Conservation (phyloP, 2,797 vertebrate species). For the Otolemur crassicaudatus region DNA sequence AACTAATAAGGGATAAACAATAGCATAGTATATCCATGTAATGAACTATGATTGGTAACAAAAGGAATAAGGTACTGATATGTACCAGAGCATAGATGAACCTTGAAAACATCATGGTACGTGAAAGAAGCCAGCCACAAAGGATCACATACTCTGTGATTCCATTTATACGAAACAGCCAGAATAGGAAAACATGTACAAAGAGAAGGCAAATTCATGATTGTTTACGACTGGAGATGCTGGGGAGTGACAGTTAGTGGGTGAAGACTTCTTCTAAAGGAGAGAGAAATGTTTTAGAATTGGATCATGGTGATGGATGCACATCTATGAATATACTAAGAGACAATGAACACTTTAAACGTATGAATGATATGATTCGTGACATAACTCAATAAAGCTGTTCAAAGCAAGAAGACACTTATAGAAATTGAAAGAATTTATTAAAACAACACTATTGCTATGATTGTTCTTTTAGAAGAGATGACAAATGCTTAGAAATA, state of each 20-base stretch:
- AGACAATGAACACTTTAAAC: background rate
- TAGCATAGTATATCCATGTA: background rate
- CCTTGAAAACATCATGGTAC: background rate
- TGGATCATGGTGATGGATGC: background rate
- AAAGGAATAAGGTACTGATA: background rate
- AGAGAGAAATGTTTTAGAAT: background rate
- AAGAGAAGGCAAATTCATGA: background rate
- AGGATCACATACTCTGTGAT: background rate
- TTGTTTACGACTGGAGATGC: background rate
- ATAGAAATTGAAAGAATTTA: background rate
- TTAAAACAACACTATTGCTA: background rate
- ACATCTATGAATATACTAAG: background rate
- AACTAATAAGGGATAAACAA: background rate
- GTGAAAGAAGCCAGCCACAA: background rate
- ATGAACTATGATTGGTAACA: background rate
- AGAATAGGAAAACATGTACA: background rate
- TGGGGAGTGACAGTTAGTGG: background rate
- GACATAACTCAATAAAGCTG: background rate
- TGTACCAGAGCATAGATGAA: background rate
- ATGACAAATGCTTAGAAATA: background rate
- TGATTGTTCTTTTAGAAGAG: conserved; percentile 28
- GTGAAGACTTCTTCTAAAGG: background rate
- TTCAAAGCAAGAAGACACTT: background rate
- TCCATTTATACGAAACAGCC: background rate
- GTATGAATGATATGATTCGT: background rate